These are phyloP conservation scores for Muraenolepis orangiensis DNA, from an alignment of 2,797 vertebrate species.

Conservation along the genomic window DNA sequence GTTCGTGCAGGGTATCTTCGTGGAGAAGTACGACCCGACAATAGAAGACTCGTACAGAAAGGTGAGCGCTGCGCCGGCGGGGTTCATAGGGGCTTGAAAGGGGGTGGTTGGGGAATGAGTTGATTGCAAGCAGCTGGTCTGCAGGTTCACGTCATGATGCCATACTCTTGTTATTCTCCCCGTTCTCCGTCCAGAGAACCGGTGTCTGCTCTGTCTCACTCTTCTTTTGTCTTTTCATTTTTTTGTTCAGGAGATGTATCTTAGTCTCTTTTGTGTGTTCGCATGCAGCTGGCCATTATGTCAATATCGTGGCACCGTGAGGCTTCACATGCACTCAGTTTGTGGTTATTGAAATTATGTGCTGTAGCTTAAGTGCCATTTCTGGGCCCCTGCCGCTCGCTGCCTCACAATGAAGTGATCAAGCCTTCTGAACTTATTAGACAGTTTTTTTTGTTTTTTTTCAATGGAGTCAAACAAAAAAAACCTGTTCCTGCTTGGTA, in stretches of 20 bases:
- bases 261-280: background rate
- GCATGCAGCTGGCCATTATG: background rate
- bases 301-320: background rate
- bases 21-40: conserved; percentile 99
- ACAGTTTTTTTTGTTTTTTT: background rate
- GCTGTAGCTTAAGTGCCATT: background rate
- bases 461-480: conserved; percentile 1
- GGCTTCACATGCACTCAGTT: background rate
- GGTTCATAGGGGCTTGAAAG: conserved; percentile 17
- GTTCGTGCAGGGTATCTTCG: conserved; percentile 99
- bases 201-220: conserved; percentile 2
- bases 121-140: conserved; percentile 62
- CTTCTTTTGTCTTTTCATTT: background rate
- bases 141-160: conserved; percentile 42
- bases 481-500: background rate
- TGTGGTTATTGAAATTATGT: background rate
- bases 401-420: background rate
- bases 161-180: conserved; percentile 21
- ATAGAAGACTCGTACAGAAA: conserved; percentile 99
- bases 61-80: conserved; percentile 67
- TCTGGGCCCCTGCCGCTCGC: background rate
- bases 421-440: background rate
- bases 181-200: background rate
- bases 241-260: background rate
- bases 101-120: conserved; percentile 32